Base-by-base conservation (phyloP, 2,888 invertebrate species). In the Meteorus cinctellus region DNA sequence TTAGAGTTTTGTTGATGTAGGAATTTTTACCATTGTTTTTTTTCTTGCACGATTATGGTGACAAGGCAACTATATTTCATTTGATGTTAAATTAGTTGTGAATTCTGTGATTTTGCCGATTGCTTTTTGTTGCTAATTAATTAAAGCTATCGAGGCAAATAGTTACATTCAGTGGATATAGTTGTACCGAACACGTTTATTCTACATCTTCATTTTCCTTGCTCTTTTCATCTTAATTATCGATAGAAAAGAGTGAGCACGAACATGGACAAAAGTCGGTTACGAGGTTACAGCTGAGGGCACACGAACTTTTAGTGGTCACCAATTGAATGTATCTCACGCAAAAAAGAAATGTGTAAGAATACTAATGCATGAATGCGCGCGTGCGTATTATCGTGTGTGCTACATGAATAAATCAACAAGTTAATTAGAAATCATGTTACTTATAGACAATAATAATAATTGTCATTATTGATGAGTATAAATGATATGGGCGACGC, bases 161-260 rank as follows among this genome's bases (percentile, higher is more conserved):
- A 76, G 75, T 78, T 74, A 77, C 72, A 76, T 79, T 72, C 66
- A 63, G n/a, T 62, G 55, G 63, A 77, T 12, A 63, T 79, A 67
- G 45, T 8, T 62, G 63, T 29, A 59, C 68, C 70, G 65, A 51
- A 8, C 24, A 51, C 29, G 48, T 34, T 51, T 72, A 55, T 68
- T 34, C 48, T 34, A 63, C 27, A 48, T 48, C 74, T 45, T 31
- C 16, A 69, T 45, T 27, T 72, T 59, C 72, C 14, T 55, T 19
- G 8, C 68, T 68, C 59, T 24, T 19, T 27, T 29, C 19, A 24
- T 8, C 19, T 27, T 0, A 1, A 2, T 45, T 67, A 62, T 60
- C 41, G n/a, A 69, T 48, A 31, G 10, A 63, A 27, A 68, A 51
- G 55, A 63, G 63, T 24, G 69, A 62, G 51, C 55, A 65, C 51